Base-by-base conservation (phyloP, 2,797 vertebrate genomes). In the Acomys russatus region DNA sequence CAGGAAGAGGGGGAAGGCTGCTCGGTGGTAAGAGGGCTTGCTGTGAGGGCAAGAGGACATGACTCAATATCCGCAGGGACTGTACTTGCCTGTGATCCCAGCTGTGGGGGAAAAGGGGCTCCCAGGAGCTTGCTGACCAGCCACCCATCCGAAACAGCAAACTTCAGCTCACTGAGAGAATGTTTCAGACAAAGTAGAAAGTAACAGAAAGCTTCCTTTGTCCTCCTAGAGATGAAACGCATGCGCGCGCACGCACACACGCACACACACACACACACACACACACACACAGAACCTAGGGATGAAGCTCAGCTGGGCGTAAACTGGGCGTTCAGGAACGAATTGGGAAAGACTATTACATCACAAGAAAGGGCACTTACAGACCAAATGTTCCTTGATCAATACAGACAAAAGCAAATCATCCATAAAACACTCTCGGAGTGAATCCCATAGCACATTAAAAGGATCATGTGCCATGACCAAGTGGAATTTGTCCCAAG, bases 181-280 rank as follows among this genome's bases (percentile, higher is more conserved):
- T 56, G 77, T 56, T 51, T 56, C 77, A 79, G 30, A 54, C 49
- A 54, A 79, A 54, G 10, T 23, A 22, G 56, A 80, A 30, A 35
- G 78, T 35, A 20, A 56, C 18, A 10, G 51, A 79, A 9, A 9
- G 51, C 18, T 20, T 79, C 22, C 78, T 82, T 61, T 61, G 56
- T 35, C 56, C 54, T 61, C 33, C 10, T 28, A 4, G 33, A 49
- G n/a, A n/a, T n/a, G n/a, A 79, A 79, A 17, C 33, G 54, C 78
- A 59, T 23, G 2, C 15, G 1, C 20, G 14, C 22, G 61, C 61
- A 0, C 0, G 1, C 38, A 44, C 73, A 11, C 7, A 51, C 1
- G 17, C 44, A 30, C 68, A 20, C 6, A 23, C 35, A 25, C 35
- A 74, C 17, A 74, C 73, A 49, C 74, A 76, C 38, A 30, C 22